These are phyloP conservation scores for Garrulus glandarius DNA, from an alignment of 2,797 vertebrate genomes.

Conservation along the genomic window DNA sequence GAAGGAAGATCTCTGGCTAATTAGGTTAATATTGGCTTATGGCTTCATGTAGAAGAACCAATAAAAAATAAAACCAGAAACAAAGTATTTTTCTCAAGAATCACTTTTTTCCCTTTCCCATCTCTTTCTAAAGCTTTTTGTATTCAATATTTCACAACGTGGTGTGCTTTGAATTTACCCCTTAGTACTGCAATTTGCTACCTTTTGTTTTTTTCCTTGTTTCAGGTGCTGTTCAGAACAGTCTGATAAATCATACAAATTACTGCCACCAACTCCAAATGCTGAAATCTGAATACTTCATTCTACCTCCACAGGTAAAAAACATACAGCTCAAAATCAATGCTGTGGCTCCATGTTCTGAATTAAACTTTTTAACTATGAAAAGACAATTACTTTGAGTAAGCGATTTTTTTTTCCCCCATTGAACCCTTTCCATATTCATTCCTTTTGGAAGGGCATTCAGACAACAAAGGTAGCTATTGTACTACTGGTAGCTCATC, in stretches of 20 bases:
- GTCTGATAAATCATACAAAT: conserved; percentile 51
- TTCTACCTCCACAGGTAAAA: conserved; percentile 29
- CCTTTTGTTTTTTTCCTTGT: conserved; percentile 56
- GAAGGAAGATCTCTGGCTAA: conserved; percentile 14
- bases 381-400: conserved; percentile 28
- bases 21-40: conserved; percentile 23
- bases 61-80: not conserved
- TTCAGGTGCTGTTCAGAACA: conserved; percentile 61
- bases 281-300: conserved; percentile 33
- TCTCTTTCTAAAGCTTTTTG: not conserved
- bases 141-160: conserved; percentile 15
- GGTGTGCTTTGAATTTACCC: conserved; percentile 39
- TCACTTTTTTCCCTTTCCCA: not conserved
- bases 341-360: not conserved
- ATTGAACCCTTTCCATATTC: not conserved
- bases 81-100: not conserved
- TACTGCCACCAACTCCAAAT: conserved; percentile 40
- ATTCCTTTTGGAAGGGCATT: not conserved
- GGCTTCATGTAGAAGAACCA: not conserved
- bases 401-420: not conserved
- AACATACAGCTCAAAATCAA: not conserved
- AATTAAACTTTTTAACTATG: conserved; percentile 22
- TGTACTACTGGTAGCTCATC: not conserved
- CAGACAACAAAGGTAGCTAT: not conserved
- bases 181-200: conserved; percentile 58